phyloP scores from a whole-genome alignment of 2,888 invertebrate genomes.

The Gandaritis pyraliata region DNA sequence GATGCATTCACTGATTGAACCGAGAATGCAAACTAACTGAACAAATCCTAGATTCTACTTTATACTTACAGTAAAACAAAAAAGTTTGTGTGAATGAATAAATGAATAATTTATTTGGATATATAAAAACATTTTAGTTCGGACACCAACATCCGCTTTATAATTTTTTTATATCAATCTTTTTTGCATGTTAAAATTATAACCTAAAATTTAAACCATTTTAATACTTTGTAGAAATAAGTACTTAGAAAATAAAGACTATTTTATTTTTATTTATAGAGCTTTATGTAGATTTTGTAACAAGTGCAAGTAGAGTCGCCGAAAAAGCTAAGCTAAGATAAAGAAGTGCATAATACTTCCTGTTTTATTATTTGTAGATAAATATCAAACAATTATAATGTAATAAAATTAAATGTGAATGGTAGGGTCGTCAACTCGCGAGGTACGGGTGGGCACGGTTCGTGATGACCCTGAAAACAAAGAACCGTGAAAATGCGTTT shows the following conservation, averaged over 20 bases:
- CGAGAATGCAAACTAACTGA: neutral
- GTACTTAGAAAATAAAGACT: too few species aligned
- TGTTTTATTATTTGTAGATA: conserved; percentile 16
- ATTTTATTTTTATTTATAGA: too few species aligned
- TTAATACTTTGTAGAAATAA: too few species aligned
- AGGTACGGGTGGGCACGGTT: conserved; percentile 12
- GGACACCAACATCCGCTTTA: too few species aligned
- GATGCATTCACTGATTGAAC: neutral
- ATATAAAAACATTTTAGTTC: too few species aligned
- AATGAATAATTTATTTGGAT: too few species aligned
- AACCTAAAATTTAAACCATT: too few species aligned
- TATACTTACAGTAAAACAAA: neutral
- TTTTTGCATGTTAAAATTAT: too few species aligned
- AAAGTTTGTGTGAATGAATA: neutral
- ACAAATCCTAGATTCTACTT: neutral
- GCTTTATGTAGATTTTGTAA: too few species aligned
- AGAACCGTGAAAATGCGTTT: neutral
- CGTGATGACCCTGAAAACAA: conserved; percentile 20
- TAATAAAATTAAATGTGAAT: conserved; percentile 17
- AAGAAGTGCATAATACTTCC: conserved; percentile 7
- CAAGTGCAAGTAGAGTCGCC: neutral
- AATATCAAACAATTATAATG: conserved; percentile 18
- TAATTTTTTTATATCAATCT: too few species aligned
- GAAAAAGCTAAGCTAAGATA: neutral
- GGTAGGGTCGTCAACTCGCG: conserved; percentile 10